These are phyloP conservation scores for Pollenia labialis DNA, from an alignment of 2,888 invertebrate species.

Conservation along the genomic window DNA sequence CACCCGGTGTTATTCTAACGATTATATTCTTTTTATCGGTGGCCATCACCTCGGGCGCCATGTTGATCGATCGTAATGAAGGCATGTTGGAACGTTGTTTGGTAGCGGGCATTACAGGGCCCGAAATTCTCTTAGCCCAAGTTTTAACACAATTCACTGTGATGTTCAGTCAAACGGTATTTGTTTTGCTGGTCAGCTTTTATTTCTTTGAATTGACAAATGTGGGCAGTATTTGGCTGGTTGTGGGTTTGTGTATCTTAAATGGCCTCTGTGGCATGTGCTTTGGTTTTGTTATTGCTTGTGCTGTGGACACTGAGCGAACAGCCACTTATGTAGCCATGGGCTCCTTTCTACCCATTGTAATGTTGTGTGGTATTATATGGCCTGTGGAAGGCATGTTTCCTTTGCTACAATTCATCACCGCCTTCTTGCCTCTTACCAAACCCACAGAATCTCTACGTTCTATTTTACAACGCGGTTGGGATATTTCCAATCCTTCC, in stretches of 20 bases:
- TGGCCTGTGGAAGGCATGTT: constrained; percentile 99
- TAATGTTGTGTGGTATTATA: constrained; percentile 94
- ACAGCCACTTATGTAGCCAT: constrained; percentile 93
- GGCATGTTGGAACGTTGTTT: constrained; percentile 95
- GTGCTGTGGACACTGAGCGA: constrained; percentile 91
- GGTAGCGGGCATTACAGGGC: constrained; percentile 91
- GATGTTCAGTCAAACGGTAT: constrained; percentile 92
- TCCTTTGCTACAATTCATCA: constrained; percentile 88
- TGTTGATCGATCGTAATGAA: constrained; percentile 94
- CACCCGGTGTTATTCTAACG: constrained; percentile 95
- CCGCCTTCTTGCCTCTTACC: constrained; percentile 92
- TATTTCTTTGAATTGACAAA: constrained; percentile 91
- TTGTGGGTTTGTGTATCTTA: constrained; percentile 90
- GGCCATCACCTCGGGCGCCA: constrained; percentile 95
- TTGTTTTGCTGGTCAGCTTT: constrained; percentile 92
- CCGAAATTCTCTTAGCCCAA: constrained; percentile 94
- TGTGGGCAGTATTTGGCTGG: constrained; percentile 90
- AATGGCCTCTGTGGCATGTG: constrained; percentile 97
- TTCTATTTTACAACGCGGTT: constrained; percentile 93
- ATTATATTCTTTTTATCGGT: constrained; percentile 97
- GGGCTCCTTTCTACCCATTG: constrained; percentile 93
- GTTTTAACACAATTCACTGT: constrained; percentile 94
- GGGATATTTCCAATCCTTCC: constrained; percentile 88
- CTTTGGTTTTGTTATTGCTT: constrained; percentile 93
- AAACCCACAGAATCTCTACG: constrained; percentile 94